Evolutionary conservation across 2,888 invertebrate genomes (phyloP).

Genomic region (Asteroscopus sphinx): DNA sequence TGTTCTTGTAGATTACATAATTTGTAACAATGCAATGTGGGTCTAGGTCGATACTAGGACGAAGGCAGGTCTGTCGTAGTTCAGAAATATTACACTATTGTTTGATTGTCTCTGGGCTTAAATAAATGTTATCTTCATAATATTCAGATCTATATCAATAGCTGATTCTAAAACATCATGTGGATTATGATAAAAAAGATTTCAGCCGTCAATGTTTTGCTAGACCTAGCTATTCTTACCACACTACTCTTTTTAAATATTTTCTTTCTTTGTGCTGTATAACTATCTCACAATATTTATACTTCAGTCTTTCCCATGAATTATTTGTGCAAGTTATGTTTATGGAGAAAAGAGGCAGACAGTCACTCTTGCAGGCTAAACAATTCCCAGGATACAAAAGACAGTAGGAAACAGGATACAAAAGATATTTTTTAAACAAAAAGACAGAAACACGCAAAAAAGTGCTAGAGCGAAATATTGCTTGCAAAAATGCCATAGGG

Average conservation of each 20-base stretch:
- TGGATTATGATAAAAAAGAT: not conserved
- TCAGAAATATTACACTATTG: not conserved
- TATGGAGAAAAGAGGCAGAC: not conserved
- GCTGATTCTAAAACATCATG: not conserved
- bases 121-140: too few relatives aligned
- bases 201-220: not conserved
- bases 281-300: not conserved
- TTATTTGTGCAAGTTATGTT: not conserved
- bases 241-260: too few relatives aligned
- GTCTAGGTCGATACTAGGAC: slow-evolving; percentile 10
- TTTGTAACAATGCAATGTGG: slow-evolving; percentile 6
- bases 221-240: not conserved
- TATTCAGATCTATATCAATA: not conserved
- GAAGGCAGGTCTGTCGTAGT: not conserved
- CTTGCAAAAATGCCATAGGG: too few relatives aligned
- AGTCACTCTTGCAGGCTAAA: too few relatives aligned
- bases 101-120: not conserved
- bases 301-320: not conserved
- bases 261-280: not conserved
- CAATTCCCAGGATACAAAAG: too few relatives aligned
- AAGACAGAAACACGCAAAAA: too few relatives aligned
- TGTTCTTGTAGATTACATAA: slow-evolving; percentile 16
- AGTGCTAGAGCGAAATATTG: too few relatives aligned
- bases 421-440: too few relatives aligned
- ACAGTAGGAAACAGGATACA: not conserved